Conservation (phyloP, 2,797 vertebrate species). For the Lepilemur ruficaudatus region DNA sequence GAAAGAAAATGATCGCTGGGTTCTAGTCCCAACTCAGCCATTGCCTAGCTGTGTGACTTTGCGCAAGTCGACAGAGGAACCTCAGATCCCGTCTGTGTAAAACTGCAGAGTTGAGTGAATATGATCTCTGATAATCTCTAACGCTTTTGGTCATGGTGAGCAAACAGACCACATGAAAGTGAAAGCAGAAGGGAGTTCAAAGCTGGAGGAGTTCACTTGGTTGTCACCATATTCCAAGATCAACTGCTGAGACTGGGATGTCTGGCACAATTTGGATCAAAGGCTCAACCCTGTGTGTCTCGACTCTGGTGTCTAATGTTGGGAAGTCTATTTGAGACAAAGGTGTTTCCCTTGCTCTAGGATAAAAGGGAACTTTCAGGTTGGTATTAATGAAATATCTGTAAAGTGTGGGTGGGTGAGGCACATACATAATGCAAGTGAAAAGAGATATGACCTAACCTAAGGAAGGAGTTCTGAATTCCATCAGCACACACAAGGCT, state of each 20-base stretch:
- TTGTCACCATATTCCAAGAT: not conserved
- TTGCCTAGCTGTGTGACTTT: not conserved
- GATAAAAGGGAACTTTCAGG: not conserved
- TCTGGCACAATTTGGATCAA: not conserved
- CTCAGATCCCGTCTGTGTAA: not conserved
- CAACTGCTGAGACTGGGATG: not conserved
- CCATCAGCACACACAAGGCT: not conserved
- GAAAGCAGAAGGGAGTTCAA: not conserved
- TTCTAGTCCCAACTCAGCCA: not conserved
- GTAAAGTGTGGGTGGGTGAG: not conserved
- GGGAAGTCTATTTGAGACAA: not conserved
- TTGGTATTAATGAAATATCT: not conserved
- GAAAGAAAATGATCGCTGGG: not conserved
- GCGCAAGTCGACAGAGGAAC: not conserved
- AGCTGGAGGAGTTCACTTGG: not conserved
- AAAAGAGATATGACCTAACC: not conserved
- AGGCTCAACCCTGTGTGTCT: not conserved
- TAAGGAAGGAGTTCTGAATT: not conserved
- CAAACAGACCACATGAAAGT: not conserved
- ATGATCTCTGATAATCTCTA: not conserved
- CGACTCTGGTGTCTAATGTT: not conserved
- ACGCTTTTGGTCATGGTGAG: not conserved
- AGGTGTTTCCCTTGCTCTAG: not conserved
- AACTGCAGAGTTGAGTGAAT: not conserved
- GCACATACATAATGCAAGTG: not conserved